phyloP scores from a whole-genome alignment of 2,113 vertebrate genomes.

The Rhinopomastus cyanomelas region DNA sequence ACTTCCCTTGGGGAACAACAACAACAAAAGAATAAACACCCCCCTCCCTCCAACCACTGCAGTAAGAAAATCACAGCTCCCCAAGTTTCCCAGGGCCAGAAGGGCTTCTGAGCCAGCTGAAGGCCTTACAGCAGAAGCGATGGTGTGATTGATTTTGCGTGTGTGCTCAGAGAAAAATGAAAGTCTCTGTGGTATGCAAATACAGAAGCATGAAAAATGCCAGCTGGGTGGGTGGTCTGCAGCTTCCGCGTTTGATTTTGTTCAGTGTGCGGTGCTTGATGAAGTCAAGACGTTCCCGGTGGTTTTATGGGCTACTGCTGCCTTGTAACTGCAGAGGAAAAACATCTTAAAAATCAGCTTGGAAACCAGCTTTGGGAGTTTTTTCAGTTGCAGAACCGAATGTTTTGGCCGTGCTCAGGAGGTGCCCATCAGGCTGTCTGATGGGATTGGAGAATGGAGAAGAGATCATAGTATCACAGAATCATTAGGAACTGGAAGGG shows the following conservation, averaged over 20 bases:
- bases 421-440: neutral
- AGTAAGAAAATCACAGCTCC: slow-evolving; percentile 37
- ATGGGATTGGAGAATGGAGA: neutral
- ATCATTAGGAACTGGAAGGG: no score
- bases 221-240: slow-evolving; percentile 27
- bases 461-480: no score
- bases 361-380: neutral
- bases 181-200: slow-evolving; percentile 44
- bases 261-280: neutral
- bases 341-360: neutral
- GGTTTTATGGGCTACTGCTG: neutral
- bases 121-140: neutral
- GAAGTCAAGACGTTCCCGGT: neutral
- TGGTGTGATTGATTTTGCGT: slow-evolving; percentile 41
- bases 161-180: slow-evolving; percentile 20
- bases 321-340: neutral
- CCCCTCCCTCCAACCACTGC: neutral
- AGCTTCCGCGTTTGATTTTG: neutral
- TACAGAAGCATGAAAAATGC: slow-evolving; percentile 37
- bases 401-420: neutral
- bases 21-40: slow-evolving; percentile 39
- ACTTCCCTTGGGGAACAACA: slow-evolving; percentile 50
- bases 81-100: slow-evolving; percentile 38
- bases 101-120: neutral
- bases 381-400: neutral